Evolutionary conservation across 2,888 invertebrate genomes (phyloP), one percentile per base, ranked within the genome.

Genomic region (Epiblema foenella): DNA sequence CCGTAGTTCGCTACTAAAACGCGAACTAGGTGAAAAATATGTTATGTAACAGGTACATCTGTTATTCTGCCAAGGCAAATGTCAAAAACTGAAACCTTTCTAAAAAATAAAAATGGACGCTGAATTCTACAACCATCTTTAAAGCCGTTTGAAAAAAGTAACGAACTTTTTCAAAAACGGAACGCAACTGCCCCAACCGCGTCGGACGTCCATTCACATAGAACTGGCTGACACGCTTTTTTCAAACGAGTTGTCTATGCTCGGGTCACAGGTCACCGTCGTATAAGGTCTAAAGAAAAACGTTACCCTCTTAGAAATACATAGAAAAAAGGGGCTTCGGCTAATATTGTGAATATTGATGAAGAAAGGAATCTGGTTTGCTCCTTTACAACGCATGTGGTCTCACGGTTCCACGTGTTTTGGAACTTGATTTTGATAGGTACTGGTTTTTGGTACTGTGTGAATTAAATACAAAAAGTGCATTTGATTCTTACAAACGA

Each of bases 271-370:
- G 93, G 91, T 91, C 91, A 91, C 85, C 83, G 86, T 85, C 91
- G 90, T 91, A 89, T 89, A 88, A 89, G 87, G 79, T 78, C 80
- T 79, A 87, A 86, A 87, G 87, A 91, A 93, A 92, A 91, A 92
- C 93, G 93, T 92, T 93, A 89, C 83, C 84, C 82, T 83, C 79
- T 70, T 68, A 83, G 85, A 88, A 89, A 89, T 87, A 83, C 80
- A 80, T 77, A 77, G 77, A 89, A 91, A 92, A 91, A 89, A 89
- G 91, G 92, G 91, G 89, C 90, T 89, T 89, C 91, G 82, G 84
- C 86, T 88, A 87, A 91, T 93, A 93, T 93, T 90, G 93, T 93
- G 93, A 93, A 93, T 93, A 93, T 93, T 93, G 93, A 93, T 93
- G 91, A 91, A 92, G 92, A 92, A 93, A 87, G 85, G 79, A 90